phyloP scores from a whole-genome alignment of 2,797 vertebrate species.

The Cryptoprocta ferox region DNA sequence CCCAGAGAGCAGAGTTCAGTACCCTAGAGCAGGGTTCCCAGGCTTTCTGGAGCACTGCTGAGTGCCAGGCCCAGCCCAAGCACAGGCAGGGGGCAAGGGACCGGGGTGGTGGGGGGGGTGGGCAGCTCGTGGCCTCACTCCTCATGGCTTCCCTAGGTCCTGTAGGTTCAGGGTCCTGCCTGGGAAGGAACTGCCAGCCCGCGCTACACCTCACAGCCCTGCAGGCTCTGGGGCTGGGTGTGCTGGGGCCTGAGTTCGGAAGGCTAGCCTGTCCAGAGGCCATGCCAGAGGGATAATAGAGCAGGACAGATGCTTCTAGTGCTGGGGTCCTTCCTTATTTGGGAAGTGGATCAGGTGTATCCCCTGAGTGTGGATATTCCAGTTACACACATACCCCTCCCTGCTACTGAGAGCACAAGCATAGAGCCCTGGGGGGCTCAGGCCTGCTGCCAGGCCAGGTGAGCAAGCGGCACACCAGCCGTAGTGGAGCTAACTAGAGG shows the following conservation, averaged over 20 bases:
- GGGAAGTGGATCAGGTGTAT: background rate
- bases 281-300: conserved; percentile 61
- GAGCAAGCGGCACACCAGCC: background rate
- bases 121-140: too few species aligned
- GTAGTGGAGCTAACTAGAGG: background rate
- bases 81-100: background rate
- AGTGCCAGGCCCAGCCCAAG: background rate
- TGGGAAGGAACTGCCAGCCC: background rate
- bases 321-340: background rate
- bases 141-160: background rate
- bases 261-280: background rate
- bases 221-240: background rate
- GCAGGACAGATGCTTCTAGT: background rate
- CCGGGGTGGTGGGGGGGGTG: too few species aligned
- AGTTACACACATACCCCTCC: background rate
- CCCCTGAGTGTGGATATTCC: background rate
- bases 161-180: background rate
- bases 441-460: background rate
- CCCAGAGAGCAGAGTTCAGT: background rate
- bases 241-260: background rate
- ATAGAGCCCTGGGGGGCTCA: too few species aligned
- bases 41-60: background rate
- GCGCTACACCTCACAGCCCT: background rate
- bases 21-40: background rate
- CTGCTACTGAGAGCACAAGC: background rate